Percentiles rank a stretch among this genome's conserved stretches.
phyloP scores from a whole-genome alignment of 2,888 invertebrate genomes.

The Leucoma salicis region DNA sequence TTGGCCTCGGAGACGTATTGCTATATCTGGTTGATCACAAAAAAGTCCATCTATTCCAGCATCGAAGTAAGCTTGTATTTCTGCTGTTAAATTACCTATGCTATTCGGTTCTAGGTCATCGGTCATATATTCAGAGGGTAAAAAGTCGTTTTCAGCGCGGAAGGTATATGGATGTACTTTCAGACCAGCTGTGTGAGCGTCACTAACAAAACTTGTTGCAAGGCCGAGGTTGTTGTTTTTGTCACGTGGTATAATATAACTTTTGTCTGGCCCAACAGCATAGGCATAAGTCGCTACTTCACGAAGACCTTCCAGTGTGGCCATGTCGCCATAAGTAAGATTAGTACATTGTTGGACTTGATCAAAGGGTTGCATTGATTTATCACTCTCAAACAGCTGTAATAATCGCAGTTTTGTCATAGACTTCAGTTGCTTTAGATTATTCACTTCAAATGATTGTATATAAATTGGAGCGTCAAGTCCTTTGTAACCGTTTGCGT shows the following conservation, averaged over 20 bases:
- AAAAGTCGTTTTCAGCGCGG: constrained; percentile 63
- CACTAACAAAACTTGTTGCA: constrained; percentile 56
- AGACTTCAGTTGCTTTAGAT: constrained; percentile 59
- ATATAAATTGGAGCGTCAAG: constrained; percentile 59
- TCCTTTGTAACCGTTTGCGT: constrained; percentile 56
- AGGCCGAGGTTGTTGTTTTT: constrained; percentile 46
- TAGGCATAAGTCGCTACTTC: constrained; percentile 65
- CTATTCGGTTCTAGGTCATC: constrained; percentile 32
- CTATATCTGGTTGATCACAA: constrained; percentile 68
- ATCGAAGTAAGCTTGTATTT: constrained; percentile 57
- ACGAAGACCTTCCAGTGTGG: constrained; percentile 57
- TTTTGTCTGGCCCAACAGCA: constrained; percentile 69
- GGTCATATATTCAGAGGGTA: constrained; percentile 59
- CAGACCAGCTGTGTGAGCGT: constrained; percentile 61
- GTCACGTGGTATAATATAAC: constrained; percentile 64
- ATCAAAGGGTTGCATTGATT: constrained; percentile 52
- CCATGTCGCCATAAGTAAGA: constrained; percentile 64
- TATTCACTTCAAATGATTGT: constrained; percentile 70
- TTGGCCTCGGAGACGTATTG: constrained; percentile 39
- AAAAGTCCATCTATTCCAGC: constrained; percentile 71
- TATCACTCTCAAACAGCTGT: constrained; percentile 51
- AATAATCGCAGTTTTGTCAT: constrained; percentile 59
- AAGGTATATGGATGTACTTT: constrained; percentile 73
- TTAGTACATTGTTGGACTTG: constrained; percentile 47
- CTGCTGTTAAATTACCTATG: constrained; percentile 55